phyloP scores from a whole-genome alignment of 2,797 vertebrate genomes.

The Gymnothorax javanicus region DNA sequence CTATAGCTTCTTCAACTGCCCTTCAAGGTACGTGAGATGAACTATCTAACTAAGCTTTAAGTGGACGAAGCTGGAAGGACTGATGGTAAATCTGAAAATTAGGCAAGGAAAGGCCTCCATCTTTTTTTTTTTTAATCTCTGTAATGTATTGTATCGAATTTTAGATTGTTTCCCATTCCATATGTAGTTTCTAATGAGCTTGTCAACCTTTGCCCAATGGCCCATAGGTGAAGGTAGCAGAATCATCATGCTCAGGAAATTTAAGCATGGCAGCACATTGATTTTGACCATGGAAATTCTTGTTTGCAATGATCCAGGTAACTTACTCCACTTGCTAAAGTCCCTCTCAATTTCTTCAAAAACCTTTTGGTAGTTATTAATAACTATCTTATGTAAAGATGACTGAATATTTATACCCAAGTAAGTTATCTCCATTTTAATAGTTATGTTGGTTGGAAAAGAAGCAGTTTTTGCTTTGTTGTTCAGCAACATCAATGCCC shows the following conservation, averaged over 20 bases:
- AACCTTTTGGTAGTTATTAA: background rate
- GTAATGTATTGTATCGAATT: background rate
- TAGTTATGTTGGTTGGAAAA: too few relatives aligned
- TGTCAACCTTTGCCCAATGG: background rate
- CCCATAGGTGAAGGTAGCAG: background rate
- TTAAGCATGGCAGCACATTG: too few relatives aligned
- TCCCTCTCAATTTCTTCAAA: background rate
- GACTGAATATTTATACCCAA: background rate
- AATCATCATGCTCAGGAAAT: background rate
- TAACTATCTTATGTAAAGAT: background rate
- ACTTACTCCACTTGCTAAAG: background rate
- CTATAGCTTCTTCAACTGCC: too few relatives aligned
- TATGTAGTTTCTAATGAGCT: background rate
- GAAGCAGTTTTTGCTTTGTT: too few relatives aligned
- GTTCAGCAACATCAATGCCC: background rate
- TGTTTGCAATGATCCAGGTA: too few relatives aligned
- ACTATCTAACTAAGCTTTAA: too few relatives aligned
- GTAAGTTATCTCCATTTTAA: background rate
- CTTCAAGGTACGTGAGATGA: too few relatives aligned
- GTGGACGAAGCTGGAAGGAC: too few relatives aligned
- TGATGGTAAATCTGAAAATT: too few relatives aligned
- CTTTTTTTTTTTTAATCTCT: background rate
- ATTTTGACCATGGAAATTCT: too few relatives aligned
- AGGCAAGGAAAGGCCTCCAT: too few relatives aligned
- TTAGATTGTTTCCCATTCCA: conserved; percentile 1